Evolutionary conservation across 2,888 invertebrate genomes (phyloP).

Genomic region (Zygothrica quintamaculata): DNA sequence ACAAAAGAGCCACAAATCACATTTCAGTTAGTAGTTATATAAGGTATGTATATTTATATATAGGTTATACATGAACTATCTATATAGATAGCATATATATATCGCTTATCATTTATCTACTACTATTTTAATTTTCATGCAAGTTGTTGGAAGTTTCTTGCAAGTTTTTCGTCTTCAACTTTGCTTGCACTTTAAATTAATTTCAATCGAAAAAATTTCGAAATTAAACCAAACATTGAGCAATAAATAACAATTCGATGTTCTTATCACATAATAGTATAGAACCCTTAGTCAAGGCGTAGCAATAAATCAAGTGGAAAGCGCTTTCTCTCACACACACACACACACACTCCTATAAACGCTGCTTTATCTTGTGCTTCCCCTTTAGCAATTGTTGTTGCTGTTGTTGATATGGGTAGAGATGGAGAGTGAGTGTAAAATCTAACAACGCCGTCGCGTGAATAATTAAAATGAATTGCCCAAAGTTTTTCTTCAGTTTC

Average conservation of each 20-base stretch:
- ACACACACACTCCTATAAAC: slow-evolving; percentile 7
- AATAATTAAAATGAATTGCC: slow-evolving; percentile 78
- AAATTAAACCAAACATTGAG: slow-evolving; percentile 40
- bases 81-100: too few relatives aligned
- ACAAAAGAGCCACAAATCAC: too few relatives aligned
- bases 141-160: too few relatives aligned
- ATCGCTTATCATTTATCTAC: too few relatives aligned
- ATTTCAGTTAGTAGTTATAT: too few relatives aligned
- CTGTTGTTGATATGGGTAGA: slow-evolving; percentile 52
- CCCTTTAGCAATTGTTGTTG: slow-evolving; percentile 16
- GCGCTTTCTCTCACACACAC: slow-evolving; percentile 30
- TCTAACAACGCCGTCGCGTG: slow-evolving; percentile 65
- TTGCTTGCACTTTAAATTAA: slow-evolving; percentile 46
- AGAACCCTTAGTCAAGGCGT: slow-evolving; percentile 31
- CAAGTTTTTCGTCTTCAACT: neutral
- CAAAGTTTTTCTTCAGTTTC: slow-evolving; percentile 41
- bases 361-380: slow-evolving; percentile 8
- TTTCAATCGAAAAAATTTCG: slow-evolving; percentile 46
- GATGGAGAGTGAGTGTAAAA: slow-evolving; percentile 56
- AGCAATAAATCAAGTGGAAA: slow-evolving; percentile 73
- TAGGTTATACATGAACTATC: too few relatives aligned
- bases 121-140: too few relatives aligned
- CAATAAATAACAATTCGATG: slow-evolving; percentile 78
- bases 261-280: slow-evolving; percentile 73
- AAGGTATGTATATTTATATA: too few relatives aligned